Conservation (phyloP, 2,888 invertebrate species). For the Acleris holmiana region DNA sequence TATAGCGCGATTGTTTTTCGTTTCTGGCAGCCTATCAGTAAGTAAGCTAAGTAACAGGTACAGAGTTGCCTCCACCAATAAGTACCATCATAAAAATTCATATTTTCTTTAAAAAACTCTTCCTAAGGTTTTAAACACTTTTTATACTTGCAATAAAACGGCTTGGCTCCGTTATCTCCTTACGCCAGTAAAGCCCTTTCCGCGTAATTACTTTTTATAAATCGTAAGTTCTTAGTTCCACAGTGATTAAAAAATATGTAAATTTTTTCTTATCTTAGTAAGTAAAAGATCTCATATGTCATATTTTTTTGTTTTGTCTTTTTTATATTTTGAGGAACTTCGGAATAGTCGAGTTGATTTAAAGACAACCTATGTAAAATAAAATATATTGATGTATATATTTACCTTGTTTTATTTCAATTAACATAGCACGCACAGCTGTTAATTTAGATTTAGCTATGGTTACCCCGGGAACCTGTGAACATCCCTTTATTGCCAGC, state of each 20-base stretch:
- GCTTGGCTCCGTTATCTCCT: conserved; percentile 35
- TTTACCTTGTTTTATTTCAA: conserved; percentile 61
- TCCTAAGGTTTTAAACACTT: conserved; percentile 10
- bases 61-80: not conserved
- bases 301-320: conserved; percentile 83
- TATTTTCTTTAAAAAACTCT: conserved; percentile 10
- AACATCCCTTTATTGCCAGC: too few relatives aligned
- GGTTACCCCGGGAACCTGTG: too few relatives aligned
- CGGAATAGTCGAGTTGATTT: conserved; percentile 83
- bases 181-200: conserved; percentile 62
- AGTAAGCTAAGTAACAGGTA: not conserved
- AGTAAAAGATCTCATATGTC: conserved; percentile 84
- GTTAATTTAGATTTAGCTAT: too few relatives aligned
- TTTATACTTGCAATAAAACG: conserved; percentile 16
- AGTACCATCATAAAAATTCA: not conserved
- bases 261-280: conserved; percentile 83
- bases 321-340: conserved; percentile 84
- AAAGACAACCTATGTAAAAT: conserved; percentile 85
- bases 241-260: conserved; percentile 79
- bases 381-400: conserved; percentile 85
- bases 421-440: not conserved
- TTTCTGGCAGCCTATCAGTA: too few relatives aligned
- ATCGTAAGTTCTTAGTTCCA: conserved; percentile 80
- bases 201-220: conserved; percentile 66
- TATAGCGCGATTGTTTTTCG: too few relatives aligned